Conservation (phyloP, 2,888 invertebrate species). For the Pollenia amentaria region DNA sequence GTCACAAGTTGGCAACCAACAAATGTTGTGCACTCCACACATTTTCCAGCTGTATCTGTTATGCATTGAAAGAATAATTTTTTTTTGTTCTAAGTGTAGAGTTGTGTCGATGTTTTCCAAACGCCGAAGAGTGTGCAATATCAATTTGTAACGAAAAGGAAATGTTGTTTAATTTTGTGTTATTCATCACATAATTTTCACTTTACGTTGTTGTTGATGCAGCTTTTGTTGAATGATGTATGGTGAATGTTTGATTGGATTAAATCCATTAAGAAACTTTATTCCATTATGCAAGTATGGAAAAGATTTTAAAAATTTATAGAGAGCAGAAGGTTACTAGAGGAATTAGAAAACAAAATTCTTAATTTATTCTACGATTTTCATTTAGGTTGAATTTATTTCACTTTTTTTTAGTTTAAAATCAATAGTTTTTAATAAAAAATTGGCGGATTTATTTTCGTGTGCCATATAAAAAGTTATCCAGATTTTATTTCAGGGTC, state of each 20-base stretch:
- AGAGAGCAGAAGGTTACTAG: no score
- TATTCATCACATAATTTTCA: conserved; percentile 50
- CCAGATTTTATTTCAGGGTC: no score
- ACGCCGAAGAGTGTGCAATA: conserved; percentile 65
- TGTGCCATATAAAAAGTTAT: no score
- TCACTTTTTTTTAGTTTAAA: no score
- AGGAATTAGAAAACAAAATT: no score
- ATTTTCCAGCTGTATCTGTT: conserved; percentile 59
- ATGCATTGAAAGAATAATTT: conserved; percentile 51
- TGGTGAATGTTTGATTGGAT: conserved; percentile 37
- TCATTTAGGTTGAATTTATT: no score
- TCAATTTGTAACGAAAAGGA: conserved; percentile 68
- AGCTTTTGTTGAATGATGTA: conserved; percentile 43
- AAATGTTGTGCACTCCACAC: conserved; percentile 44
- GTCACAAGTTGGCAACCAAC: conserved; percentile 49
- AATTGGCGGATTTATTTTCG: no score
- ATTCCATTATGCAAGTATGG: background rate
- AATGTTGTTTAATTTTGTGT: conserved; percentile 63
- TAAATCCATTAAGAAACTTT: conserved; percentile 37
- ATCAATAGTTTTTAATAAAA: no score
- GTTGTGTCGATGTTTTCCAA: conserved; percentile 34
- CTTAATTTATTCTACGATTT: no score
- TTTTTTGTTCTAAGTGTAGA: background rate
- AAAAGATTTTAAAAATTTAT: background rate
- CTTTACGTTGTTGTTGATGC: background rate